Percentiles rank a stretch among this genome's conserved stretches.
Conservation (phyloP, 2,797 vertebrate genomes). For the Darevskia nairensis region DNA sequence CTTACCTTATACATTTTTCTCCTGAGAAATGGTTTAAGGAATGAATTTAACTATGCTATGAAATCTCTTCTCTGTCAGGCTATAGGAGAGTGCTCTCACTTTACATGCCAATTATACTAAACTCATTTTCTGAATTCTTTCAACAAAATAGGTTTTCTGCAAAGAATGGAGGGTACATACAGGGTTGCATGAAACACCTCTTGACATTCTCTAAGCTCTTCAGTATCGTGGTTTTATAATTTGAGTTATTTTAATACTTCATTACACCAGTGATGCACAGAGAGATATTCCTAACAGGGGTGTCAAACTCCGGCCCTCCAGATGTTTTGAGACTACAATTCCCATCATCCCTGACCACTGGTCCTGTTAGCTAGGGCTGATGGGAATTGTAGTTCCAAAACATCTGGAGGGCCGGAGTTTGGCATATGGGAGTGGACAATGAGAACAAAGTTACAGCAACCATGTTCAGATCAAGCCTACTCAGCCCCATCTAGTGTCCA, state of each 20-base stretch:
- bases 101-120: not conserved
- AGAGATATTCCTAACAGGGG: not conserved
- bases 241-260: not conserved
- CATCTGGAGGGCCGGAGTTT: no score
- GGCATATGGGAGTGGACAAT: not conserved
- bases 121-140: not conserved
- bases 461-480: not conserved
- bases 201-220: not conserved
- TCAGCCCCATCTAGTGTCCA: slow-evolving; percentile 10
- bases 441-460: not conserved
- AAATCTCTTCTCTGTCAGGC: not conserved
- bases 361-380: no score
- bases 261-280: not conserved
- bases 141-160: not conserved
- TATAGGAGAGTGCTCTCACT: not conserved
- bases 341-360: no score
- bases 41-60: not conserved
- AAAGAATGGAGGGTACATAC: not conserved
- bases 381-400: no score
- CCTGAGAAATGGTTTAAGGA: not conserved
- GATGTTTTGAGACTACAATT: no score
- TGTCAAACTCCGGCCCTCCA: no score
- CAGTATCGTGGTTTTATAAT: not conserved
- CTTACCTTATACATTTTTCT: not conserved
- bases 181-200: not conserved